phyloP scores from a whole-genome alignment of 2,888 invertebrate species.

The Selenia dentaria region DNA sequence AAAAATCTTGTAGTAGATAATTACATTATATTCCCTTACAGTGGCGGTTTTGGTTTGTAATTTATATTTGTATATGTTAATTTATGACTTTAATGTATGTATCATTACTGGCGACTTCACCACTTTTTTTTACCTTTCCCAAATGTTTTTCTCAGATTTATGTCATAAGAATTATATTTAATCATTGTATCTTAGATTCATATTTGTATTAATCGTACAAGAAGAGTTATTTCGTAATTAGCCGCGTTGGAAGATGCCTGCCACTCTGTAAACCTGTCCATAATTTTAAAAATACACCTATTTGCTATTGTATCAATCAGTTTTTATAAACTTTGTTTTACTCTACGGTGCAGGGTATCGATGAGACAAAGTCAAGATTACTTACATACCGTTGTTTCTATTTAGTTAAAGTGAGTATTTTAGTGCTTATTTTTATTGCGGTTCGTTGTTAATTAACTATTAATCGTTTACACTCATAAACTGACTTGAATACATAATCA shows the following conservation, averaged over 20 bases:
- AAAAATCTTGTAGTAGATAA: conserved; percentile 62
- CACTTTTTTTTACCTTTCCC: background rate
- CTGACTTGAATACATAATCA: too few species aligned
- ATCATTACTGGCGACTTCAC: conserved; percentile 42
- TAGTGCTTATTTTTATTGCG: background rate
- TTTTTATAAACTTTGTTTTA: background rate
- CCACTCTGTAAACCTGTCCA: conserved; percentile 17
- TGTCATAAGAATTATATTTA: conserved; percentile 54
- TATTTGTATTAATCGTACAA: background rate
- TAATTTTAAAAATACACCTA: conserved; percentile 10
- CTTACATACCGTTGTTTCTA: background rate
- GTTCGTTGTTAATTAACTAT: too few species aligned
- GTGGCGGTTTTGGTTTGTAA: conserved; percentile 71
- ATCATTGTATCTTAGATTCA: background rate
- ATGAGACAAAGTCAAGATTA: too few species aligned
- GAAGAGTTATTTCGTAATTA: background rate
- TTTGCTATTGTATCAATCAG: conserved; percentile 18
- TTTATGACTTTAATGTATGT: conserved; percentile 40
- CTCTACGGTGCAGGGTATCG: conserved; percentile 4
- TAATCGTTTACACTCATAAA: too few species aligned
- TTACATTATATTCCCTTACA: conserved; percentile 56
- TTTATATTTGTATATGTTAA: conserved; percentile 48
- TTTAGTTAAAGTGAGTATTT: background rate
- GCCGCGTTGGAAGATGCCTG: conserved; percentile 2
- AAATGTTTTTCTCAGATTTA: conserved; percentile 39